phyloP scores from a whole-genome alignment of 37 sponge, comb jelly and placozoan species.

The Crambe crambe region DNA sequence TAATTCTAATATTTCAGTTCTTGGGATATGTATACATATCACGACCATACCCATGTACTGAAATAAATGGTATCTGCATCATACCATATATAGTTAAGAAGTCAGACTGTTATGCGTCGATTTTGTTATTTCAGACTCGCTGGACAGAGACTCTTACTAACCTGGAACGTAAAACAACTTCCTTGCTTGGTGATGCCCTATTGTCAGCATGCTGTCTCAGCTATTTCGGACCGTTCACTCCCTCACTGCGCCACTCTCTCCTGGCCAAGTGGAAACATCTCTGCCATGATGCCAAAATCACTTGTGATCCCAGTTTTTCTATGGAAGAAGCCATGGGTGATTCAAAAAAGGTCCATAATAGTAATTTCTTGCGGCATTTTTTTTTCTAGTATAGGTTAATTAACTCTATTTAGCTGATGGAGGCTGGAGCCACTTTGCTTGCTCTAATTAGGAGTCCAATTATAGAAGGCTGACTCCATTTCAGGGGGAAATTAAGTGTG shows the following conservation, averaged over 20 bases:
- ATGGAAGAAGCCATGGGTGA: constrained; percentile 4
- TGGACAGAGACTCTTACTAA: constrained; percentile 48
- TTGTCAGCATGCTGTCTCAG: constrained; percentile 50
- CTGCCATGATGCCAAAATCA: constrained; percentile 40
- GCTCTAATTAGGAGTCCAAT: too few species aligned
- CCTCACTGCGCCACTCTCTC: constrained; percentile 35
- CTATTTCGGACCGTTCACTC: constrained; percentile 70
- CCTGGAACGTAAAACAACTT: constrained; percentile 23
- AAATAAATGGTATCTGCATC: too few species aligned
- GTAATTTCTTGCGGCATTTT: too few species aligned
- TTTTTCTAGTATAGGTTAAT: too few species aligned
- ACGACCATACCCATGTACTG: too few species aligned
- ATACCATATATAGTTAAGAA: too few species aligned
- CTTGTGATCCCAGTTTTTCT: constrained; percentile 6
- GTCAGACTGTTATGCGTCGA: not conserved
- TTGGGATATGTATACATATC: too few species aligned
- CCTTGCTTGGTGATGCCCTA: constrained; percentile 62
- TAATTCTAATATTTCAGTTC: too few species aligned
- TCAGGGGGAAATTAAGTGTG: too few species aligned
- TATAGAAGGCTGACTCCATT: too few species aligned
- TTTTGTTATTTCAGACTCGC: constrained; percentile 26
- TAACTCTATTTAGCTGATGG: not conserved
- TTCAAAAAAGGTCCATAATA: constrained; percentile 20
- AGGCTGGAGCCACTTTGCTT: too few species aligned
- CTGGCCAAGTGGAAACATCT: constrained; percentile 60